Percentiles rank a stretch among this genome's conserved stretches.
Conservation (phyloP, 1,140 invertebrate genomes). For the Nixonia krombeini region DNA sequence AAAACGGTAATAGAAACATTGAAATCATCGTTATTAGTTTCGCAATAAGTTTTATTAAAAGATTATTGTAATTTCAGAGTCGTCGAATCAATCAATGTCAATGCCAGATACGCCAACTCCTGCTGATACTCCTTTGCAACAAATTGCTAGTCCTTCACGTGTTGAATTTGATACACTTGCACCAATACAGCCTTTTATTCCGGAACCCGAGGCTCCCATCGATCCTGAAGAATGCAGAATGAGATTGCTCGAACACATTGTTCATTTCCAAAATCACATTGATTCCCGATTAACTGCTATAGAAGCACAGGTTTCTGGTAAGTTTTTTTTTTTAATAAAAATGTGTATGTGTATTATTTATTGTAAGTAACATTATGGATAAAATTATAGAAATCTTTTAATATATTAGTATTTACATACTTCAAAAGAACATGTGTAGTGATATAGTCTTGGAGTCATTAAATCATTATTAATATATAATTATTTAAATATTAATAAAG, state of each 20-base stretch:
- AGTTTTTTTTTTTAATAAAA: constrained; percentile 32
- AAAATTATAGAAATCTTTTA: background rate
- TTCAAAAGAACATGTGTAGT: too few relatives aligned
- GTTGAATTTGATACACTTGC: constrained; percentile 40
- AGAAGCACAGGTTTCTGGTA: constrained; percentile 83
- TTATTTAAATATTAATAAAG: background rate
- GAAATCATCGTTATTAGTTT: background rate
- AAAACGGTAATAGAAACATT: constrained; percentile 21
- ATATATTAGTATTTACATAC: constrained; percentile 1
- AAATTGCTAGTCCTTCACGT: constrained; percentile 22
- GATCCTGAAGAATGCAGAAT: constrained; percentile 83
- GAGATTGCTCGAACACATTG: constrained; percentile 83
- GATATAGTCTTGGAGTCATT: too few relatives aligned
- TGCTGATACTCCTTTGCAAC: constrained; percentile 12
- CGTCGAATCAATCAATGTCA: constrained; percentile 33
- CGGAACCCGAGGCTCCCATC: constrained; percentile 85
- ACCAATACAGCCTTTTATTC: constrained; percentile 68
- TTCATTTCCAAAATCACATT: constrained; percentile 80
- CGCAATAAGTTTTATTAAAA: background rate
- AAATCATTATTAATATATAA: too few relatives aligned
- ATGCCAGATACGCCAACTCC: constrained; percentile 30
- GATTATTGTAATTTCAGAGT: constrained; percentile 24
- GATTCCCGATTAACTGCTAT: constrained; percentile 81
- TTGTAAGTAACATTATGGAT: background rate
- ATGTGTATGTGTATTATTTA: constrained; percentile 4